phyloP scores from a whole-genome alignment of 2,113 vertebrate species.

The Hirundichthys speculiger region DNA sequence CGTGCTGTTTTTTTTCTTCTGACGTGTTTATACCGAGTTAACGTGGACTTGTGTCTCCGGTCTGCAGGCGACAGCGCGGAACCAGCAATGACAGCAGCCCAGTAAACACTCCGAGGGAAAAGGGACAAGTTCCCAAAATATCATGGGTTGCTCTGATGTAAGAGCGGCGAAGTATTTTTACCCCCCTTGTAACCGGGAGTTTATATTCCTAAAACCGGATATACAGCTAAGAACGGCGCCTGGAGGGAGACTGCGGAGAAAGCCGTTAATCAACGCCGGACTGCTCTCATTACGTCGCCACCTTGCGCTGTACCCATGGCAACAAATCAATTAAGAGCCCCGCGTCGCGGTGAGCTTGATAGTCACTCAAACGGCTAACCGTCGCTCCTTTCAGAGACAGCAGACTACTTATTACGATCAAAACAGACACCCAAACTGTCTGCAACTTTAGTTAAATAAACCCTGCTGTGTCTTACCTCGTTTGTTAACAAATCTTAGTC shows the following conservation, averaged over 20 bases:
- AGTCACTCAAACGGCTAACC: neutral
- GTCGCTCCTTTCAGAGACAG: neutral
- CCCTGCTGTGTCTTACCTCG: neutral
- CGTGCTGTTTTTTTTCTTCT: neutral
- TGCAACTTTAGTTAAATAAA: neutral
- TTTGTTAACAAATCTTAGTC: neutral
- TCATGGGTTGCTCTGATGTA: slow-evolving; percentile 66
- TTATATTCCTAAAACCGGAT: slow-evolving; percentile 29
- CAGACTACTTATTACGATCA: neutral
- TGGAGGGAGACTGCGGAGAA: neutral
- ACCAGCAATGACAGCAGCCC: slow-evolving; percentile 40
- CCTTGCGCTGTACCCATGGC: slow-evolving; percentile 31
- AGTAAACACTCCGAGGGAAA: slow-evolving; percentile 51
- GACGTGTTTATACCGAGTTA: neutral
- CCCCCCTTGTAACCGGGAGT: slow-evolving; percentile 65
- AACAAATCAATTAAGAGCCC: slow-evolving; percentile 24
- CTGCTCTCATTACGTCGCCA: slow-evolving; percentile 17
- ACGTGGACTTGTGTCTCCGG: neutral
- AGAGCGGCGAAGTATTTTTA: slow-evolving; percentile 79
- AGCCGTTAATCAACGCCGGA: slow-evolving; percentile 26
- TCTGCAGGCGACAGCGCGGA: slow-evolving; percentile 36
- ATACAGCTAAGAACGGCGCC: slow-evolving; percentile 17
- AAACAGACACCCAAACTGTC: too few species aligned
- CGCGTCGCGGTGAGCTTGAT: neutral
- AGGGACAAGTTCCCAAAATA: slow-evolving; percentile 77